These are phyloP conservation scores for Rotaria magnacalcarata DNA, from an alignment of 2,888 invertebrate genomes.

Conservation along the genomic window DNA sequence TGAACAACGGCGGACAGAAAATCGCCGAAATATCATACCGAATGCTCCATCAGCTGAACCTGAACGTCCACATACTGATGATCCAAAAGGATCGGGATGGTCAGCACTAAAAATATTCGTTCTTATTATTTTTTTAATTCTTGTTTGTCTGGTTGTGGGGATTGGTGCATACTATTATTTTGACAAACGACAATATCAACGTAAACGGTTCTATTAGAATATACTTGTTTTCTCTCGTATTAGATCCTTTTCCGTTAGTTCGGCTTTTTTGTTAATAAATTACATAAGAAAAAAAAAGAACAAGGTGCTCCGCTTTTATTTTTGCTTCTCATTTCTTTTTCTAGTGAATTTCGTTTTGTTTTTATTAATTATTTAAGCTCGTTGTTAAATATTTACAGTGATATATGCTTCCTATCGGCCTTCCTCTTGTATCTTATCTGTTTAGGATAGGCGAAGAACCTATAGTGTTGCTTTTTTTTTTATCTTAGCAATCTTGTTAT, in stretches of 20 bases:
- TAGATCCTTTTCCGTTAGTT: background rate
- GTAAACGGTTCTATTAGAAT: slow-evolving; percentile 7
- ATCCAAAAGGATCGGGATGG: slow-evolving; percentile 37
- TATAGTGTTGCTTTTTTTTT: background rate
- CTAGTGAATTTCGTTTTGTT: background rate
- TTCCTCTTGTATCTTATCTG: background rate
- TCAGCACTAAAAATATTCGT: slow-evolving; percentile 43
- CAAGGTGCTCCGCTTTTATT: background rate
- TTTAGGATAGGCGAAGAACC: background rate
- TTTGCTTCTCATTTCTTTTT: background rate
- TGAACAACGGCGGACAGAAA: background rate
- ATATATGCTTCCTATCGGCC: background rate
- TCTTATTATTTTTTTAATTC: slow-evolving; percentile 38
- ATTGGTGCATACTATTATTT: slow-evolving; percentile 38
- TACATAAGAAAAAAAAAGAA: background rate
- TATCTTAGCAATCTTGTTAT: background rate
- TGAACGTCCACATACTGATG: slow-evolving; percentile 38
- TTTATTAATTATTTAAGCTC: background rate
- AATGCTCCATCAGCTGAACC: slow-evolving; percentile 31
- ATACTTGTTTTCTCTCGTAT: background rate
- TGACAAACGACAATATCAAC: slow-evolving; percentile 1
- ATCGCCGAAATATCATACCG: slow-evolving; percentile 39
- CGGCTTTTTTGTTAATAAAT: background rate
- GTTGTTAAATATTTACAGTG: background rate
- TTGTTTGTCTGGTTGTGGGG: slow-evolving; percentile 14